Percentiles rank a stretch among this genome's conserved stretches.
Evolutionary conservation across 2,888 invertebrate genomes (phyloP).

Genomic region (Malthinus seriepunctatus): DNA sequence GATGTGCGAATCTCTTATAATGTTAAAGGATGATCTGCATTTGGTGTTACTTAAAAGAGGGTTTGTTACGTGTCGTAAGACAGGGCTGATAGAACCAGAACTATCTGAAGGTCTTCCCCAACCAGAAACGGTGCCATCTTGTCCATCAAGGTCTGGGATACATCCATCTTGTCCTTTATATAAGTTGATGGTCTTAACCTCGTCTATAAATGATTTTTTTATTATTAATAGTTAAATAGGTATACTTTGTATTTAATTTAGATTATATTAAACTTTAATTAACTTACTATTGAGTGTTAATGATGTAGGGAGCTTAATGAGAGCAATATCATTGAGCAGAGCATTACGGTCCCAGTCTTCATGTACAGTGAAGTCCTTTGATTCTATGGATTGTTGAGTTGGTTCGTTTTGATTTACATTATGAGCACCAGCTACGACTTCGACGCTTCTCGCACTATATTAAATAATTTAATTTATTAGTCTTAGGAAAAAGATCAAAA

Average conservation of each 20-base stretch:
- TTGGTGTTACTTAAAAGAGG: conserved; percentile 53
- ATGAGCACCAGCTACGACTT: conserved; percentile 40
- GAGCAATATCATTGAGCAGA: conserved; percentile 54
- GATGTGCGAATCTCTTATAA: conserved; percentile 53
- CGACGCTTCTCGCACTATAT: conserved; percentile 10
- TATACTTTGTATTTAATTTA: too few relatives aligned
- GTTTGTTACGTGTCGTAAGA: conserved; percentile 51
- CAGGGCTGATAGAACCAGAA: conserved; percentile 48
- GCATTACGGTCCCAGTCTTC: conserved; percentile 42
- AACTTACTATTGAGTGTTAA: conserved; percentile 32
- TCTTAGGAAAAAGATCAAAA: conserved; percentile 3
- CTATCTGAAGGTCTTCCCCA: conserved; percentile 55
- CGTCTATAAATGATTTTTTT: conserved; percentile 18
- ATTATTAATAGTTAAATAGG: too few relatives aligned
- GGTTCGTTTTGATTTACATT: conserved; percentile 42
- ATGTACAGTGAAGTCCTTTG: conserved; percentile 41
- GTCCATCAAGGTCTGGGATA: conserved; percentile 48
- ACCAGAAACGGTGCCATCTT: conserved; percentile 53
- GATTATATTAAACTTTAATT: background rate
- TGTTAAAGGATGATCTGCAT: conserved; percentile 52
- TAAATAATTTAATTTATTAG: conserved; percentile 10
- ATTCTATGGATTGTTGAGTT: conserved; percentile 43
- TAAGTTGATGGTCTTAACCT: conserved; percentile 28
- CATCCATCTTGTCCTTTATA: conserved; percentile 34
- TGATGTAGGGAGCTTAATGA: conserved; percentile 49